Percentiles rank a stretch among this genome's conserved stretches.
These are phyloP conservation scores for Hydropotes inermis DNA, from an alignment of 2,113 vertebrate species.

Conservation along the genomic window DNA sequence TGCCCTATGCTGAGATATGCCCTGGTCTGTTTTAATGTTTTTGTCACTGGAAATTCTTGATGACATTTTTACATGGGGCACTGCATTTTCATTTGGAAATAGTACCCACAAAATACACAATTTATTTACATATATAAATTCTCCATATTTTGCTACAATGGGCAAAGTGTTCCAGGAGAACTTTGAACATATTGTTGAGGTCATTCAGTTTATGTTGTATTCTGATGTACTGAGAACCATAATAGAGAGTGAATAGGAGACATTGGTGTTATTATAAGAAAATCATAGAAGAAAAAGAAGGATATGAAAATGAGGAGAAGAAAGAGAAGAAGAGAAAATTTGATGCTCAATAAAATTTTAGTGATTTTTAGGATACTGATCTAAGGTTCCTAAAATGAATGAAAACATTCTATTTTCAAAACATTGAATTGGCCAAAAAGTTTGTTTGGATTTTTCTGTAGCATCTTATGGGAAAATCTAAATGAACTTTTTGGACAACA, in stretches of 20 bases:
- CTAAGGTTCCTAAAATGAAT: neutral
- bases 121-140: neutral
- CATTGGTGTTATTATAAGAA: neutral
- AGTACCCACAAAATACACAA: neutral
- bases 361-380: neutral
- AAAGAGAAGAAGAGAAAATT: neutral
- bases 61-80: neutral
- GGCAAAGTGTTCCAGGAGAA: neutral
- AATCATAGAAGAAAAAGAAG: neutral
- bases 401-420: neutral
- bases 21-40: neutral
- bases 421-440: neutral
- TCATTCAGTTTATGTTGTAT: neutral
- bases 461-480: neutral
- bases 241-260: neutral
- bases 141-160: neutral
- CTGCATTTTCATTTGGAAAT: neutral
- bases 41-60: neutral
- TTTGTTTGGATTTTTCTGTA: neutral
- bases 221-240: neutral
- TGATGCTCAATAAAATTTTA: neutral
- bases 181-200: neutral
- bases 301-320: neutral
- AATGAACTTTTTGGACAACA: neutral
- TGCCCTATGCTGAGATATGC: neutral